A percentile compares a stretch with the other conserved stretches of the same genome.
Conservation (phyloP, 1,140 invertebrate genomes). For the Aleiodes sp. region DNA sequence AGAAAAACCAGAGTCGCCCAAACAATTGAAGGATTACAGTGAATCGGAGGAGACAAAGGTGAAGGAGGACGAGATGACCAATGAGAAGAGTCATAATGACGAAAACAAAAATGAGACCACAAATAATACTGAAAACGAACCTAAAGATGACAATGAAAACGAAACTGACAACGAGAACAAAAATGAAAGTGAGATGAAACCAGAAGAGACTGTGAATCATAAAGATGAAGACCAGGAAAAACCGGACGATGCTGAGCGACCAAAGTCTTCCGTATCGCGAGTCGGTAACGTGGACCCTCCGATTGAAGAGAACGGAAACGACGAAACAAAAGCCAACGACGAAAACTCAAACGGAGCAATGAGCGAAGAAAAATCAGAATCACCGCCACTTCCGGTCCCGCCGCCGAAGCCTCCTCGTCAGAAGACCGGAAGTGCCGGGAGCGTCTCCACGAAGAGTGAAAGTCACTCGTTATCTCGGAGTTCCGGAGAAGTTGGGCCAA, state of each 20-base stretch:
- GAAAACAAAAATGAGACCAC: too few species aligned
- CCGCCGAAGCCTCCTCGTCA: conserved; percentile 50
- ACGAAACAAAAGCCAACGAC: not conserved
- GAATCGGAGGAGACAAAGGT: not conserved
- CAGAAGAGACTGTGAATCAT: too few species aligned
- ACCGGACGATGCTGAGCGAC: conserved; percentile 18
- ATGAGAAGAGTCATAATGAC: not conserved
- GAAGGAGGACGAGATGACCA: not conserved
- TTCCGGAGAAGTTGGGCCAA: too few species aligned
- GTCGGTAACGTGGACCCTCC: not conserved
- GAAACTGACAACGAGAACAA: too few species aligned
- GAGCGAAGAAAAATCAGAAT: conserved; percentile 27
- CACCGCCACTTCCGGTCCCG: conserved; percentile 33
- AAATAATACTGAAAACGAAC: not conserved
- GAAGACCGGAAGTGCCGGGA: conserved; percentile 40
- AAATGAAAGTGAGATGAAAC: too few species aligned
- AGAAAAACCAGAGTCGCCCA: conserved; percentile 14
- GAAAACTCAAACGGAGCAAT: conserved; percentile 12
- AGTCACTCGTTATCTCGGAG: too few species aligned
- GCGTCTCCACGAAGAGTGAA: too few species aligned
- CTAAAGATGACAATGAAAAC: conserved; percentile 13
- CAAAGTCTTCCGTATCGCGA: conserved; percentile 31
- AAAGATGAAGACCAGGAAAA: not conserved
- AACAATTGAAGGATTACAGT: conserved; percentile 6
- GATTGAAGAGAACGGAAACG: not conserved